phyloP scores from a whole-genome alignment of 2,113 vertebrate genomes.

The Alligator sinensis region DNA sequence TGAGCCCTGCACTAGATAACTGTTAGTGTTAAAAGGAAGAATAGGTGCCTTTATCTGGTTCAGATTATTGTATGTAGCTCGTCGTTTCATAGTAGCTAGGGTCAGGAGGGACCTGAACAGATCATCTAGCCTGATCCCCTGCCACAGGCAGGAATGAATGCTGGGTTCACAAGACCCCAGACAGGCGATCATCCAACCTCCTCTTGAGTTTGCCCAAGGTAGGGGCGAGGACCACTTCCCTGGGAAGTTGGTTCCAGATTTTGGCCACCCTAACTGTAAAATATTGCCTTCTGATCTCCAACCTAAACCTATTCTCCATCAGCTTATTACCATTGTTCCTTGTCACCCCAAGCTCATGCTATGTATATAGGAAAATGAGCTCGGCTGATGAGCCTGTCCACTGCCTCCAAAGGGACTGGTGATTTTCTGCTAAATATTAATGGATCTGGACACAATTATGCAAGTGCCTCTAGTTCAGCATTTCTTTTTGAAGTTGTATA shows the following conservation, averaged over 20 bases:
- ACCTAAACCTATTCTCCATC: too few species aligned
- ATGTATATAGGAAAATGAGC: fast-evolving
- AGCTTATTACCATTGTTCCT: not conserved
- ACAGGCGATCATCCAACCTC: not conserved
- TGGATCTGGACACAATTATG: not conserved
- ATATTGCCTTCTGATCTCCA: not conserved
- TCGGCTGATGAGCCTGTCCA: not conserved
- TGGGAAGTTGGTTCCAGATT: too few species aligned
- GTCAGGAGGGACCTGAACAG: too few species aligned
- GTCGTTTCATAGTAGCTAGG: too few species aligned
- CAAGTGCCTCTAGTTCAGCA: not conserved
- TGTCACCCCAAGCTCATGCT: not conserved
- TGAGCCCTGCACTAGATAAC: not conserved
- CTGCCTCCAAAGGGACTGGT: not conserved
- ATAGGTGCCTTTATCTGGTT: not conserved
- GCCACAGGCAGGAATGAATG: too few species aligned
- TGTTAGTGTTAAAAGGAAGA: not conserved
- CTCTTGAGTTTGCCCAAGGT: too few species aligned
- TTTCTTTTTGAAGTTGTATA: not conserved
- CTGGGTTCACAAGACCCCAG: not conserved
- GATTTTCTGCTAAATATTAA: not conserved
- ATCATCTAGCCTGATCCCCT: too few species aligned
- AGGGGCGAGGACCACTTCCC: too few species aligned
- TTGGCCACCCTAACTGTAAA: too few species aligned
- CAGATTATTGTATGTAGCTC: not conserved